Base-by-base conservation (phyloP, 2,888 invertebrate species). In the Subacronicta megacephala region DNA sequence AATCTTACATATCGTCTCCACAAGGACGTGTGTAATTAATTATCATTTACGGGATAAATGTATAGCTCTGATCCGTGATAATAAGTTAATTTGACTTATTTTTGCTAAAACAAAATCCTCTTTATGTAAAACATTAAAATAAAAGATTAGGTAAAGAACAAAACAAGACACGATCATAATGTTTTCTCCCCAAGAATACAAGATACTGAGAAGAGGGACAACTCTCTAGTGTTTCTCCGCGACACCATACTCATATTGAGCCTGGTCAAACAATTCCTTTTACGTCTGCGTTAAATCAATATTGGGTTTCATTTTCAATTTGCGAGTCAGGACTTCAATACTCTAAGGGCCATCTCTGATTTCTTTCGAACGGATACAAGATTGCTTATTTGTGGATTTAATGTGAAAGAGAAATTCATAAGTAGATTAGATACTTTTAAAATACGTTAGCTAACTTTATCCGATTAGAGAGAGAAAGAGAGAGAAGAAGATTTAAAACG, bases 281-380 rank as follows among this genome's bases (percentile, higher is more conserved):
- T 38, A 38, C 38, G 20, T 20, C 18, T n/a, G 18, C 0, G 38
- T 38, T 20, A 13, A 38, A 38, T 38, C 38, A 38, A 20, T 38
- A 20, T 38, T 20, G 18, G 18, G 18, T 38, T 38, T 20, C 13
- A 20, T 38, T 38, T 38, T 38, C 38, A 38, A 38, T 38, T 38
- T 38, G 20, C 7, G 20, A 20, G 20, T 20, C 20, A 31, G 31
- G 18, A 38, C 7, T 20, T 20, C 40, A 41, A 41, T 41, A 23
- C 20, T 41, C 40, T 41, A 41, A 23, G 40, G 40, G 23, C 31
- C 10, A 7, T 31, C n/a, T n/a, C n/a, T 4, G 31, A 31, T n/a
- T n/a, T n/a, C 0, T 31, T 31, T 31, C 5, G n/a, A 31, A 31
- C 6, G n/a, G 31, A n/a, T 31, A 31, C n/a, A 31, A n/a, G 31